Base-by-base conservation (phyloP, 2,888 invertebrate genomes). In the Drosophila anomalata region DNA sequence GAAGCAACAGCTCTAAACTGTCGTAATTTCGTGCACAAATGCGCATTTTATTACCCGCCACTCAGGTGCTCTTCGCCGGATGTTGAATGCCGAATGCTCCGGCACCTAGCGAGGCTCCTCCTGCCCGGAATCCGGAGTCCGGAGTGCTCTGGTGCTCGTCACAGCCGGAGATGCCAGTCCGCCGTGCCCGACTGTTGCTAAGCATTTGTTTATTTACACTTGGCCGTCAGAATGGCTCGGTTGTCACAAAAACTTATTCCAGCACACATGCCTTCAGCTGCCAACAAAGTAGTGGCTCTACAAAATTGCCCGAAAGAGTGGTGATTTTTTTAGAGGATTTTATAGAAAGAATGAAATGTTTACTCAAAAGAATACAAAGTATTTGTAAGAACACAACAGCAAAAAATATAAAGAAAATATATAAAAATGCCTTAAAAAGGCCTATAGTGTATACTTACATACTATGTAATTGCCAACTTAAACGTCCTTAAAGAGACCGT, bases 11-110 rank as follows among this genome's bases (percentile, higher is more conserved):
- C 63, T 63, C 51, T 54, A 58, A 71, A 77, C 74, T 76, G 79
- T 77, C 73, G 69, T 75, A 79, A 79, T 86, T 87, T 74, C 47
- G 72, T 79, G 76, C 83, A 86, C 78, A 84, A 88, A 87, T 84
- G 88, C 84, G 79, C 72, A 86, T 88, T 84, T 84, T 83, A 84
- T 82, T 86, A 78, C 83, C 79, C 68, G 79, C 48, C 78, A 75
- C 76, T 74, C 59, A 66, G 75, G 72, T 85, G 72, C 44, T 44
- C 44, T 12, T 12, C 44, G 20, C 44, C 22, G 22, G 44, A 44
- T 20, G 22, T 20, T 42, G 9, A 17, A 42, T 42, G 17, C 22
- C 22, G 41, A 42, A 17, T 39, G 39, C 39, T 36, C 36, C 12
- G n/a, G 36, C 22, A 4, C 22, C 11, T 36, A n/a, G 6, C 14